Evolutionary conservation across 2,888 invertebrate species (phyloP).

Genomic region (Lacanobia wlatinum): DNA sequence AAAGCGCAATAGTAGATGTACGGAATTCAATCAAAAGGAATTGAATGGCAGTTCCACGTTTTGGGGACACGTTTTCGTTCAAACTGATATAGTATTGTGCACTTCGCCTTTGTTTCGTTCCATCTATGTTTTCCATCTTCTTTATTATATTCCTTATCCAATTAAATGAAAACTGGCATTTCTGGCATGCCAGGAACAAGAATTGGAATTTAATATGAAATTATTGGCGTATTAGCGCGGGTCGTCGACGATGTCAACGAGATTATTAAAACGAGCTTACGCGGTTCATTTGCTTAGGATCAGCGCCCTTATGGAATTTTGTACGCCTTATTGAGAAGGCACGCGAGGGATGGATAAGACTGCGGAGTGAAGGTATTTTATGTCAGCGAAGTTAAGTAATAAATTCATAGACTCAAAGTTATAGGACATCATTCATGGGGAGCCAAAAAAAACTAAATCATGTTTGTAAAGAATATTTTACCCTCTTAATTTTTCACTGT

Average conservation of each 20-base stretch:
- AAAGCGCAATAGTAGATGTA: slow-evolving; percentile 47
- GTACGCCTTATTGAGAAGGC: slow-evolving; percentile 27
- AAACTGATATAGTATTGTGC: slow-evolving; percentile 39
- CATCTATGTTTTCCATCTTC: background rate
- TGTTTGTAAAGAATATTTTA: no score
- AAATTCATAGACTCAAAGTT: slow-evolving; percentile 6
- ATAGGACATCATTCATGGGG: no score
- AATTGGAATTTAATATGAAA: slow-evolving; percentile 37
- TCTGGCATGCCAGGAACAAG: slow-evolving; percentile 1
- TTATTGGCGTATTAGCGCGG: slow-evolving; percentile 33
- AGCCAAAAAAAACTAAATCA: no score
- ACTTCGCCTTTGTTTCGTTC: slow-evolving; percentile 19
- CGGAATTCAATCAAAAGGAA: slow-evolving; percentile 61
- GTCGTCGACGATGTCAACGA: slow-evolving; percentile 16
- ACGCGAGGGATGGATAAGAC: slow-evolving; percentile 1
- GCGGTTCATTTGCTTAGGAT: slow-evolving; percentile 46
- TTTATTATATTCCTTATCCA: slow-evolving; percentile 7
- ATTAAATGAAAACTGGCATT: slow-evolving; percentile 5
- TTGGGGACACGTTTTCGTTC: slow-evolving; percentile 48
- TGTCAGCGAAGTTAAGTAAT: slow-evolving; percentile 1
- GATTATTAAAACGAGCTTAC: slow-evolving; percentile 49
- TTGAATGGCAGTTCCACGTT: slow-evolving; percentile 50
- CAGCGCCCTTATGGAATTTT: slow-evolving; percentile 28
- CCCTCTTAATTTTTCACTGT: no score
- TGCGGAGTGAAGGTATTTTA: slow-evolving; percentile 9